These are phyloP conservation scores for Muntiacus muntjak DNA, from an alignment of 2,113 vertebrate species.

Conservation along the genomic window DNA sequence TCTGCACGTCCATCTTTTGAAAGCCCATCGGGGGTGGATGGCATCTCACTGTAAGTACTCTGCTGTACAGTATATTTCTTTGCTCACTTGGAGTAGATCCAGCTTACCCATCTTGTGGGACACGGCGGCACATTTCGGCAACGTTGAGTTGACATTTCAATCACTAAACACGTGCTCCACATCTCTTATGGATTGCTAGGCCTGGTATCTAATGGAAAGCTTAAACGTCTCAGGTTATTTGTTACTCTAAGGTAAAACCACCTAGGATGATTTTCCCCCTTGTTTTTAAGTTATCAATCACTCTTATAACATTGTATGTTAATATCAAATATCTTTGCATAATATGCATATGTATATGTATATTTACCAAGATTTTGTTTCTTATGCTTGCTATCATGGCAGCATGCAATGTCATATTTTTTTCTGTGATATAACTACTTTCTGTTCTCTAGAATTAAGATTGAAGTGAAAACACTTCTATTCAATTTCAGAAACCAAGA, in stretches of 20 bases:
- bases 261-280: conserved; percentile 74
- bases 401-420: conserved; percentile 83
- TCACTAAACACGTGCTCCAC: conserved; percentile 63
- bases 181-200: conserved; percentile 72
- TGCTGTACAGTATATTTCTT: conserved; percentile 67
- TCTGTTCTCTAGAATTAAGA: conserved; percentile 80
- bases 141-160: conserved; percentile 67
- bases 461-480: conserved; percentile 71
- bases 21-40: conserved; percentile 61
- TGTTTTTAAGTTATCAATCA: conserved; percentile 71
- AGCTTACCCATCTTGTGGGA: conserved; percentile 70
- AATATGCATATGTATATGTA: conserved; percentile 83
- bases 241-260: conserved; percentile 78
- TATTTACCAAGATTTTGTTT: conserved; percentile 81
- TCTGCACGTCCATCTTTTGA: conserved; percentile 62
- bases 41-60: conserved; percentile 75
- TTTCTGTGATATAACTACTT: conserved; percentile 77
- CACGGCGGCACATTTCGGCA: conserved; percentile 66
- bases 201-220: conserved; percentile 71
- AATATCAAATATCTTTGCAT: conserved; percentile 83
- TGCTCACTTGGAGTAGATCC: conserved; percentile 75
- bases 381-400: conserved; percentile 80
- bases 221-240: conserved; percentile 82
- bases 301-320: conserved; percentile 84
- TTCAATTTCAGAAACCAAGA: conserved; percentile 76